Base-by-base conservation (phyloP, 1,140 invertebrate genomes). In the Mya arenaria region DNA sequence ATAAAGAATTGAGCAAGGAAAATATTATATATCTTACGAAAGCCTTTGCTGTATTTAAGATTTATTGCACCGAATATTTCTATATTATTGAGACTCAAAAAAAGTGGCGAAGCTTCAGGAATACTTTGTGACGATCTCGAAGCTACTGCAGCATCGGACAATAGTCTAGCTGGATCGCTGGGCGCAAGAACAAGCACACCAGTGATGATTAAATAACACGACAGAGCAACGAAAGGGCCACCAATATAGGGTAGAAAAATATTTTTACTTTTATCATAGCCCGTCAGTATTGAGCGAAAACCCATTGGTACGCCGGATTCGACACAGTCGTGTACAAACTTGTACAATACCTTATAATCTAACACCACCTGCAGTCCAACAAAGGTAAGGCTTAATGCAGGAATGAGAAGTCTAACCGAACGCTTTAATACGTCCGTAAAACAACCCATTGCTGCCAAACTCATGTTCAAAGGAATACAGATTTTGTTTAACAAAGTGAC, bases 1-100 rank as follows among this genome's bases (percentile, higher is more conserved):
- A 81, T 81, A 44, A 37, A 81, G 39, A 81, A 81, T 15, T 72
- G 37, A 10, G 66, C 78, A 15, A 71, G 55, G 32, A 71, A 15
- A 13, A 71, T 39, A 13, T 15, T 60, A n/a, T 71, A 72, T 1
- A 72, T 19, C 25, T 48, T 62, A 1, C 1, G 15, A 37, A 62
- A 81, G 4, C 39, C 52, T 19, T 81, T 28, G 58, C 37, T 48
- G 17, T 34, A 36, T 30, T 34, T 10, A 28, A 63, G 28, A 23
- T 4, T 19, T 4, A 66, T 32, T 6, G 69, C 66, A 28, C 79
- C 69, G 10, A 34, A 66, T 13, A n/a, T 52, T 65, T 63, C 60
- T 28, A 74, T 72, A 13, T 23, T 32, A 32, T n/a, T 4, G 0
- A 82, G 28, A 28, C 19, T 28, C 6, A 82, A 15, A 5, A 0